These are phyloP conservation scores for Erebia palarica DNA, from an alignment of 2,888 invertebrate genomes.

Conservation along the genomic window DNA sequence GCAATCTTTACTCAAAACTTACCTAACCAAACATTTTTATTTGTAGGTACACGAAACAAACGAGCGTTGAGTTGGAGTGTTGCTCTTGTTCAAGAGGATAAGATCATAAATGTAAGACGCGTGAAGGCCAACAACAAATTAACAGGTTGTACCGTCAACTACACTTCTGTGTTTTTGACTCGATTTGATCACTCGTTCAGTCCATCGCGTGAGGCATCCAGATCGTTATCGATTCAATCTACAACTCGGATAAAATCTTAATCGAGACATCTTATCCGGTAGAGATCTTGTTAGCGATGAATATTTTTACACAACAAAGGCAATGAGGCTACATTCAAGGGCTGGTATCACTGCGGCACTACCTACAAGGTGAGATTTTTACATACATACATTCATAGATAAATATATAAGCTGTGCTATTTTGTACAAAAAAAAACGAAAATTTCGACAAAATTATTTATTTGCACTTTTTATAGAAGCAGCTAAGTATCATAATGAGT, in stretches of 20 bases:
- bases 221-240: slow-evolving; percentile 28
- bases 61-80: not conserved
- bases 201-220: slow-evolving; percentile 12
- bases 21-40: not conserved
- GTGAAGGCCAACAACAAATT: not conserved
- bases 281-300: slow-evolving; percentile 17
- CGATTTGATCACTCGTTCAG: not conserved
- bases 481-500: too few relatives aligned
- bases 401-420: too few relatives aligned
- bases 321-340: not conserved
- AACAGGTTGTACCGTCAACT: not conserved
- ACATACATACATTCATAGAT: too few relatives aligned
- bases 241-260: slow-evolving; percentile 20
- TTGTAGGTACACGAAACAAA: not conserved
- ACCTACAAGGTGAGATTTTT: too few relatives aligned
- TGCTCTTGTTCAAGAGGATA: not conserved
- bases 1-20: too few relatives aligned
- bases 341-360: too few relatives aligned
- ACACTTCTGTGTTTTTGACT: not conserved
- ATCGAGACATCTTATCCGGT: slow-evolving; percentile 12
- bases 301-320: slow-evolving; percentile 11
- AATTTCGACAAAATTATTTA: too few relatives aligned
- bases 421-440: too few relatives aligned
- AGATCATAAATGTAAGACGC: not conserved
- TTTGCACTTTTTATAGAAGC: too few relatives aligned